A percentile compares a stretch with the other conserved stretches of the same genome.
phyloP scores from a whole-genome alignment of 2,888 invertebrate genomes.

The Apodemia duryi region DNA sequence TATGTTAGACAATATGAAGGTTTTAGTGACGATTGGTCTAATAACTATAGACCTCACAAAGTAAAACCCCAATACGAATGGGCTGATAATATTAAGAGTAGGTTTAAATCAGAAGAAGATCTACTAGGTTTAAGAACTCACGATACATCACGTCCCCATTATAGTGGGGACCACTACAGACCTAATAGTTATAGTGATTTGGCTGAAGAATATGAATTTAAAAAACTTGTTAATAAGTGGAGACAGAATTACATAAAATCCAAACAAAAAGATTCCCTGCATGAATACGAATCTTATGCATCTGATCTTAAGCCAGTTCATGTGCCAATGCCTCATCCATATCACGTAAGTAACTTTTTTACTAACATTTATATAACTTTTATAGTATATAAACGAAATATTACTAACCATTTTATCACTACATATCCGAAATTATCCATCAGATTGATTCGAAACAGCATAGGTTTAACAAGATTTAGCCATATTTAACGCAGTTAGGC shows the following conservation, averaged over 20 bases:
- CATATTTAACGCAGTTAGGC: no score
- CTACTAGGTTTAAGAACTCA: conserved; percentile 63
- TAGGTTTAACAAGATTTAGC: no score
- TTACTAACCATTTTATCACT: no score
- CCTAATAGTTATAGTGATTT: conserved; percentile 41
- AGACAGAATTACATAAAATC: conserved; percentile 63
- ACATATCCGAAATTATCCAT: no score
- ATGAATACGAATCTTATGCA: conserved; percentile 58
- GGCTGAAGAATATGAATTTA: conserved; percentile 56
- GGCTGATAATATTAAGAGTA: conserved; percentile 49
- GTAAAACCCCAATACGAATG: conserved; percentile 48
- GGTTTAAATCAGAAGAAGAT: conserved; percentile 70
- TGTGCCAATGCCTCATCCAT: conserved; percentile 64
- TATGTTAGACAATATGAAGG: conserved; percentile 44
- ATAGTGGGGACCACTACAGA: conserved; percentile 39
- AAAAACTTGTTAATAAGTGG: conserved; percentile 65
- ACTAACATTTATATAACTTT: neutral
- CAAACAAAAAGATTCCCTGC: conserved; percentile 54
- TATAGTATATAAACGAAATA: no score
- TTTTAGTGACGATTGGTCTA: conserved; percentile 47
- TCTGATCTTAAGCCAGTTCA: conserved; percentile 59
- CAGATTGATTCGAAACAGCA: no score
- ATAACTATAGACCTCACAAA: conserved; percentile 47
- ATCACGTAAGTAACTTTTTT: conserved; percentile 54
- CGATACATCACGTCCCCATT: conserved; percentile 59